Conservation (phyloP, 2,888 invertebrate species). For the Himalopsyche kuldschensis region DNA sequence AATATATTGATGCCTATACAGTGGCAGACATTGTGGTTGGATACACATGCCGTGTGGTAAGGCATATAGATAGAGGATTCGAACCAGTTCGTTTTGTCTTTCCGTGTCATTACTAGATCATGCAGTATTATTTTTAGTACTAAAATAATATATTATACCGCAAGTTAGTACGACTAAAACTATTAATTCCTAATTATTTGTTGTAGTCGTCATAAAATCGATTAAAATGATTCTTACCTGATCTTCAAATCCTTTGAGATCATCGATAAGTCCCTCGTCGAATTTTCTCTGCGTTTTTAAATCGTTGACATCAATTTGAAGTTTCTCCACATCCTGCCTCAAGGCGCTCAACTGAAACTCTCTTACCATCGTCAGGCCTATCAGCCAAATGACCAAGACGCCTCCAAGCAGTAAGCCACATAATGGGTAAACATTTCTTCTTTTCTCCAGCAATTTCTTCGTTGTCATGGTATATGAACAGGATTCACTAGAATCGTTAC, state of each 20-base stretch:
- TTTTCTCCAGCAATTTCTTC: slow-evolving; percentile 21
- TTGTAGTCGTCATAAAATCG: background rate
- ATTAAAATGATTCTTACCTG: slow-evolving; percentile 16
- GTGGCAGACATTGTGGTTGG: too few species aligned
- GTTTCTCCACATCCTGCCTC: slow-evolving; percentile 13
- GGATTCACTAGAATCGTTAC: background rate
- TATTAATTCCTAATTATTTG: background rate
- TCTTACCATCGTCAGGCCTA: slow-evolving; percentile 29
- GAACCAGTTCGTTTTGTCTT: too few species aligned
- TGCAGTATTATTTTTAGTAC: too few species aligned
- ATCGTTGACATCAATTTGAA: slow-evolving; percentile 15
- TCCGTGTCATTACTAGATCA: too few species aligned
- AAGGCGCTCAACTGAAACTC: slow-evolving; percentile 29
- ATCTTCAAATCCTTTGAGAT: slow-evolving; percentile 29
- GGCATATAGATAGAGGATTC: too few species aligned
- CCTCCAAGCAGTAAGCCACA: slow-evolving; percentile 10
- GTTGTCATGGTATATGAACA: background rate
- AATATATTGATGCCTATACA: too few species aligned
- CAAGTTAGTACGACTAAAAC: too few species aligned
- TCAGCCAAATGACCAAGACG: slow-evolving; percentile 16
- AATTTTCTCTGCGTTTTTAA: background rate
- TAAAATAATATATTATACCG: too few species aligned
- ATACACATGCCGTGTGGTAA: too few species aligned
- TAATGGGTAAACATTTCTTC: slow-evolving; percentile 17
- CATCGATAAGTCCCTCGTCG: slow-evolving; percentile 25